Evolutionary conservation across 2,888 invertebrate species (phyloP), one percentile per base, ranked within the genome.

Genomic region (Dexiosoma caninum): DNA sequence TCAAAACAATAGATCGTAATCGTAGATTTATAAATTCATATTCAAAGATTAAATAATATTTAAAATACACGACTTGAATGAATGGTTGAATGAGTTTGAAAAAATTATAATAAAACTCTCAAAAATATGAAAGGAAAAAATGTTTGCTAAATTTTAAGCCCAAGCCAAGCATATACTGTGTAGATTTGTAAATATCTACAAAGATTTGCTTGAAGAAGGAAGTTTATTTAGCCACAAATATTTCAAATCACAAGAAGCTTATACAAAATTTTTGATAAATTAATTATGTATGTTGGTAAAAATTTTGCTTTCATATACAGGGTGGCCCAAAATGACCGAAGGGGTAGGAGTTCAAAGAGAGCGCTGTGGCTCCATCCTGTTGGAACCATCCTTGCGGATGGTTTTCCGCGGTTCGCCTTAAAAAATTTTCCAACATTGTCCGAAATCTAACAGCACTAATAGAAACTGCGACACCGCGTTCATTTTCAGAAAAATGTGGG

Each of bases 1-100:
- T 74, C 74, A 79, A 79, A 79, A 64, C 32, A 79, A 44, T 57
- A 70, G 75, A 75, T 71, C 53, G 75, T 70, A 44, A 9, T 35
- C 12, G n/a, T 49, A 71, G 77, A 77, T 70, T 77, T 57, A 27
- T 55, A 78, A 67, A 78, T 62, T 53, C 53, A 60, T 75, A 70
- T 70, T 21, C 44, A 64, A 64, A 70, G 70, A 75, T 80, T 70
- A 70, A 75, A 70, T 59, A 75, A 53, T 59, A 30, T 57, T 74
- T 69, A 69, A 78, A 62, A 60, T 10, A 70, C 40, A 77, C 69
- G 62, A 77, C 69, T 77, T 77, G 21, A 40, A 55, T 42, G 70
- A 40, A 55, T 42, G 70, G 44, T 44, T 64, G 70, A 77, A 67
- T 77, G 70, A 70, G 42, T 62, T 62, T 62, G 37, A 12, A 76